phyloP scores from a whole-genome alignment of 2,888 invertebrate genomes.

The Caenorhabditis doughertyi region DNA sequence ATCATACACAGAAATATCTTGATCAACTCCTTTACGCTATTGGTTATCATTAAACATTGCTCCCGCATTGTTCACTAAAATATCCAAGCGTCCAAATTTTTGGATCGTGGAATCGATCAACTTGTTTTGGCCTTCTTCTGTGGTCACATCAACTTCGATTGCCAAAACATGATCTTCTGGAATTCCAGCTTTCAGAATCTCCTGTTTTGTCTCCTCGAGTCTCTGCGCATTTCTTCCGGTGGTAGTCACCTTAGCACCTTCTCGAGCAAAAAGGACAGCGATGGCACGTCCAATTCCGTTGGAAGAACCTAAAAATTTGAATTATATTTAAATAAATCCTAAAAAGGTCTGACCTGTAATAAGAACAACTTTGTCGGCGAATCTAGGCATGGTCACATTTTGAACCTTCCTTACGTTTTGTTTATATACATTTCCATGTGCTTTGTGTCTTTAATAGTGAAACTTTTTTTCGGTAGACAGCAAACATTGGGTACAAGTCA shows the following conservation, averaged over 20 bases:
- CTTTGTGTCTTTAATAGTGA: too few relatives aligned
- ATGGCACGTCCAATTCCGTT: slow-evolving; percentile 6
- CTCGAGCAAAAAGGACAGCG: neutral
- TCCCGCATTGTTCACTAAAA: slow-evolving; percentile 34
- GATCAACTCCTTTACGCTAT: neutral
- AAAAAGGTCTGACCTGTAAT: neutral
- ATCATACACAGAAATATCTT: neutral
- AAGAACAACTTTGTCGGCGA: slow-evolving; percentile 12
- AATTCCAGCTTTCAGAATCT: slow-evolving; percentile 47
- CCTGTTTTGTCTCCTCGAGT: slow-evolving; percentile 32
- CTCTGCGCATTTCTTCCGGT: slow-evolving; percentile 12
- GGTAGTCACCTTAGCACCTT: slow-evolving; percentile 8
- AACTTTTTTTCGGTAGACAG: too few relatives aligned
- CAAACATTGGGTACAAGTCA: too few relatives aligned
- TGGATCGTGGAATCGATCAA: slow-evolving; percentile 44
- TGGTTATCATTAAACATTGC: neutral
- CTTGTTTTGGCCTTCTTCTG: slow-evolving; percentile 42
- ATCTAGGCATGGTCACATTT: too few relatives aligned
- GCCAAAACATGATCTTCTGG: slow-evolving; percentile 31
- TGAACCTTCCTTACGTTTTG: too few relatives aligned
- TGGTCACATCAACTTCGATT: slow-evolving; percentile 48
- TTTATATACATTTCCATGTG: too few relatives aligned
- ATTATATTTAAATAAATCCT: neutral
- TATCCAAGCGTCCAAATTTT: slow-evolving; percentile 60
- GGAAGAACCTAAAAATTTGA: neutral